phyloP scores from a whole-genome alignment of 2,797 vertebrate genomes.

The Myotis findleyi region DNA sequence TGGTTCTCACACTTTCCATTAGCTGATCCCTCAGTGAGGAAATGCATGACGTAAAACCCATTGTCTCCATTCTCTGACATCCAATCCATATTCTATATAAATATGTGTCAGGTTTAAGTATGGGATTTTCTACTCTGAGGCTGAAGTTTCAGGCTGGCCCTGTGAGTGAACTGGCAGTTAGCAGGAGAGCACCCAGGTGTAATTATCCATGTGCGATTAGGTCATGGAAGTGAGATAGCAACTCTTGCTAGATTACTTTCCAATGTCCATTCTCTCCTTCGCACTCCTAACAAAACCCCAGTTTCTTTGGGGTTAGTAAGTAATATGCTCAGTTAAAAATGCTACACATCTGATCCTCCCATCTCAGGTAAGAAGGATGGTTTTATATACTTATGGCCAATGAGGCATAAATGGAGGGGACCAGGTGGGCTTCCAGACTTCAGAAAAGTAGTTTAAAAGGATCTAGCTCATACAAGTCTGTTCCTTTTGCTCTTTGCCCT shows the following conservation, averaged over 20 bases:
- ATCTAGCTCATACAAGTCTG: not conserved
- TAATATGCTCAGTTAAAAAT: not conserved
- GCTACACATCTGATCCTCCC: not conserved
- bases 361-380: not conserved
- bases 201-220: not conserved
- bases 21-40: not conserved
- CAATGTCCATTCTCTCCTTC: not conserved
- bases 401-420: not conserved
- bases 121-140: not conserved
- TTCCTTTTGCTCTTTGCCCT: not conserved
- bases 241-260: not conserved
- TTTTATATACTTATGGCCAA: not conserved
- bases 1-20: not conserved
- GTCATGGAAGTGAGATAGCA: not conserved
- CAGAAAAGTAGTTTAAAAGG: not conserved
- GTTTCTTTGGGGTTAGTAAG: not conserved
- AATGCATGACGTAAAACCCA: not conserved
- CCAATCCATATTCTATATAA: not conserved
- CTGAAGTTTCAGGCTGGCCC: not conserved
- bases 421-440: not conserved
- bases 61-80: not conserved
- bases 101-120: not conserved
- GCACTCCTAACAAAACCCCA: not conserved
- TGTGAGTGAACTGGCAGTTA: not conserved
- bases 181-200: too few species aligned